A percentile compares a stretch with the other conserved stretches of the same genome.
Evolutionary conservation across 1,140 invertebrate species (phyloP).

Genomic region (Papilio machaon): DNA sequence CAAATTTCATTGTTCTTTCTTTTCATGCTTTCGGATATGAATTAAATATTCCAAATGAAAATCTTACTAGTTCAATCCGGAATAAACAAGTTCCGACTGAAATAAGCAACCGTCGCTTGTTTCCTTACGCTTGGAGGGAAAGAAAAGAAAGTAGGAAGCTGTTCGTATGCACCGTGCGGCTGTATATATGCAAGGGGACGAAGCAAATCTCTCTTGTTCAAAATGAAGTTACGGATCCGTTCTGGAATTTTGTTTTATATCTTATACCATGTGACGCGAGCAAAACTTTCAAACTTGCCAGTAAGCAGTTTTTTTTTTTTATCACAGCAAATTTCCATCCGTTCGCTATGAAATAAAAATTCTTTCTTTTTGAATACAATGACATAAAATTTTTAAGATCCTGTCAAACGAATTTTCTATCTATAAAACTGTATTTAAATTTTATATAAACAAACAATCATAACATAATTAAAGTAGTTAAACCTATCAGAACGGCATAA

Average conservation of each 20-base stretch:
- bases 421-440: not conserved
- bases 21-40: constrained; percentile 43
- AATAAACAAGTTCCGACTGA: constrained; percentile 72
- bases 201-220: constrained; percentile 66
- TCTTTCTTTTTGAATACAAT: not conserved
- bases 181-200: constrained; percentile 66
- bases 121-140: constrained; percentile 63
- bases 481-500: constrained; percentile 10
- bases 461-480: not conserved
- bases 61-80: constrained; percentile 64
- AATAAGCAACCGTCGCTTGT: constrained; percentile 71
- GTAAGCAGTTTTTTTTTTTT: constrained; percentile 56
- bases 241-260: constrained; percentile 71
- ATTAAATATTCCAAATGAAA: constrained; percentile 52
- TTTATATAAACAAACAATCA: not conserved
- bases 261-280: constrained; percentile 58
- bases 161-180: constrained; percentile 48
- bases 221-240: constrained; percentile 70
- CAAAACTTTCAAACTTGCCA: constrained; percentile 62
- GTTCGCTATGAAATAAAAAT: not conserved
- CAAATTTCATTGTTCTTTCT: not conserved
- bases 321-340: constrained; percentile 8
- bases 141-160: constrained; percentile 61
- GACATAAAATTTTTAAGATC: not conserved
- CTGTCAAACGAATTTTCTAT: not conserved